Percentiles rank a stretch among this genome's conserved stretches.
Conservation (phyloP, 2,113 vertebrate genomes). For the Oryctolagus cuniculus region mOryCun1.1 NC_091433.1:113195001-113195500, state of each 20-base stretch:
- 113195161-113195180: constrained; percentile 29
- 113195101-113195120: constrained; percentile 5
- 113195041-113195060: neutral
- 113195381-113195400: neutral
- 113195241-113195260: neutral
- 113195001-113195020: constrained; percentile 73
- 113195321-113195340: neutral
- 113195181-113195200: neutral
- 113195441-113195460: neutral
- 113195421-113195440: neutral
- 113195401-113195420: neutral
- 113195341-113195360: neutral
- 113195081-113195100: neutral
- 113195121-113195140: neutral
- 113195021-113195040: constrained; percentile 60
- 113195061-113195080: neutral
- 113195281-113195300: neutral
- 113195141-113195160: constrained; percentile 16
- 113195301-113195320: neutral
- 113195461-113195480: neutral
- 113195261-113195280: neutral
- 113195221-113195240: neutral
- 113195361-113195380: neutral
- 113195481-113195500: neutral
- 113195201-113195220: neutral